These are phyloP conservation scores for Dichetophora obliterata DNA, from an alignment of 2,888 invertebrate genomes.

Conservation along the genomic window DNA sequence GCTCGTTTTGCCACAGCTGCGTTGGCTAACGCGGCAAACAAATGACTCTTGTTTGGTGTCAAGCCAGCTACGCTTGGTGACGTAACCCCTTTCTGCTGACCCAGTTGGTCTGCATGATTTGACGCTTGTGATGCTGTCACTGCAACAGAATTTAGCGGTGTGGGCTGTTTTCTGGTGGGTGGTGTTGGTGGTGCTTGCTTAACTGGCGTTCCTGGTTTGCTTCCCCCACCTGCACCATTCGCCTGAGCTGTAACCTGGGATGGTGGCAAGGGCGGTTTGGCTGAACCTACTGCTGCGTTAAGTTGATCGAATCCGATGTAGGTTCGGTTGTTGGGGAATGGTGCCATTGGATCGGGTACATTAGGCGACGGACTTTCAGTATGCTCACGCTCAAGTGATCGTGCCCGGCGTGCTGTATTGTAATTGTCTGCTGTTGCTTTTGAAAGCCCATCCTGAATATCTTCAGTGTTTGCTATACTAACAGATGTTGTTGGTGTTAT, in stretches of 20 bases:
- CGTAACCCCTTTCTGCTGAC: not conserved
- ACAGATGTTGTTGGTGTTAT: slow-evolving; percentile 53
- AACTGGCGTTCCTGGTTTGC: slow-evolving; percentile 48
- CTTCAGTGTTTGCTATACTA: not conserved
- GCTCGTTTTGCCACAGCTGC: slow-evolving; percentile 60
- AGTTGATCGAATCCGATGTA: slow-evolving; percentile 67
- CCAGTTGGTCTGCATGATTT: slow-evolving; percentile 11
- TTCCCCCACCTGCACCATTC: slow-evolving; percentile 31
- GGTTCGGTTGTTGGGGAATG: slow-evolving; percentile 67
- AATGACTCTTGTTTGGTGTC: slow-evolving; percentile 62
- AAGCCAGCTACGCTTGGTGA: slow-evolving; percentile 47
- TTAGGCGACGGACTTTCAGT: slow-evolving; percentile 66
- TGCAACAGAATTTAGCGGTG: slow-evolving; percentile 51
- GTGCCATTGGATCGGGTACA: slow-evolving; percentile 68
- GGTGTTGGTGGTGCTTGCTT: slow-evolving; percentile 59
- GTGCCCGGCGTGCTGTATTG: slow-evolving; percentile 45
- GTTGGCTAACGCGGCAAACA: slow-evolving; percentile 56
- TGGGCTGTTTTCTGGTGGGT: slow-evolving; percentile 53
- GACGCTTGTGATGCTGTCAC: slow-evolving; percentile 48
- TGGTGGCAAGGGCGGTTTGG: slow-evolving; percentile 49
- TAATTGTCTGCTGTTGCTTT: not conserved
- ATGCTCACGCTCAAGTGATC: slow-evolving; percentile 61
- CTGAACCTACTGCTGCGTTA: slow-evolving; percentile 48
- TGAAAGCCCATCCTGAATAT: not conserved
- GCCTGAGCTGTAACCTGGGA: slow-evolving; percentile 41